Base-by-base conservation (phyloP, 2,113 vertebrate species). In the Paedocypris sp. region DNA sequence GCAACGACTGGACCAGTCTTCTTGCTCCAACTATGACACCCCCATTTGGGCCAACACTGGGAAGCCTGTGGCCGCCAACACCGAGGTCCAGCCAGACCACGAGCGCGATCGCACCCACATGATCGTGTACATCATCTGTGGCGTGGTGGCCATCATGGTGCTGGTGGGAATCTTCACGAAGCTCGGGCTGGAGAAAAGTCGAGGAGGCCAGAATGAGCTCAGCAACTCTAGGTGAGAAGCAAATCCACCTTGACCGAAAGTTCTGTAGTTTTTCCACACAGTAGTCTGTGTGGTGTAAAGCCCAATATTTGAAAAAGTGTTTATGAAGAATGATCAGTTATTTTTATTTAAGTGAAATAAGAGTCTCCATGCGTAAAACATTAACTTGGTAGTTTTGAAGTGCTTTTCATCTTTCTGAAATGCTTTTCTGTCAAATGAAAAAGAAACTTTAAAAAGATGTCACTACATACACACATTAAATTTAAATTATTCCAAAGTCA, bases 41-140 rank as follows among this genome's bases (percentile, higher is more conserved):
- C 91, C 91, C 50, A 88, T 91, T 15, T 92, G 91, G 92, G 89
- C 89, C 64, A 91, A 89, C 82, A 92, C 90, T 0, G 90, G 88
- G 32, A 90, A 89, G 64, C 90, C 91, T 0, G 87, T 86, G n/a
- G 74, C 85, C 13, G 73, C 84, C 51, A 77, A 88, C 68, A 87
- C 89, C 0, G 88, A 91, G 53, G 81, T 83, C 49, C 79, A 83
- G 3, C 79, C 81, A 16, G 82, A 89, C 28, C 86, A 83, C 32
- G 79, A 87, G 41, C 80, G 85, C 0, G 90, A 93, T 78, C 88
- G 85, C 69, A 93, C 91, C 7, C 90, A 93, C 73, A 88, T 94
- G 85, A 90, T 94, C 19, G 90, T 93, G 49, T 93, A 93, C 77
- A 91, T 93, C 73, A 92, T 94, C 77, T 94, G 92, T 1, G 92